Evolutionary conservation across 2,113 vertebrate species (phyloP), one percentile per base, ranked within the genome.

Genomic region (Rhegmatorhina hoffmannsi): DNA sequence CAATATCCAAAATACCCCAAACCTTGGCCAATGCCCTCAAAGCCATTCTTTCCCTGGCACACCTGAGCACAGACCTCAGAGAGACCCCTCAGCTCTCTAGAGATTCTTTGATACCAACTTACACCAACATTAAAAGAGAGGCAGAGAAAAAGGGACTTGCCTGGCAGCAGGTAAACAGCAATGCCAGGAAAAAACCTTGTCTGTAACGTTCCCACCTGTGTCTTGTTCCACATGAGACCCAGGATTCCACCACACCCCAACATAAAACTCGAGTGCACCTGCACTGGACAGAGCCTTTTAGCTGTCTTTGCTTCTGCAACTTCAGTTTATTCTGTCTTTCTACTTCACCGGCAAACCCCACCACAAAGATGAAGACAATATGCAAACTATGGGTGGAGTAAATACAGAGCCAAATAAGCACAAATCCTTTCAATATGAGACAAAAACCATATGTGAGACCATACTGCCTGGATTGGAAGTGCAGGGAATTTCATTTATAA

Each of bases 391-490:
- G 74, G 89, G 55, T 58, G 70, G 93, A 67, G 67, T 43, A 53
- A 55, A 7, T 53, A 60, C 6, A 17, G 26, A 95, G 94, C 62
- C 63, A 92, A 87, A 94, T 83, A 17, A 94, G 74, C 47, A 85
- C 23, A 87, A 50, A 94, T 85, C 80, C 84, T 76, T 94, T 80
- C 82, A 83, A 13, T 18, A 38, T 6, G 63, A 95, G 93, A 93
- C 90, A 80, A 90, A 95, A 92, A 70, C 3, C 93, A 83, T 89
- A 77, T 85, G 91, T 44, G 75, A 73, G 84, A 69, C 79, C 93
- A 80, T 92, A 58, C 70, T 85, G 95, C 70, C 91, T 63, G 84
- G 24, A 38, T 3, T 76, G 82, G 94, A 91, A 92, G 53, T 74
- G 80, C 16, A 1, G 29, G 21, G 29, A 83, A 62, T 63, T 58